A percentile compares a stretch with the other conserved stretches of the same genome.
phyloP scores from a whole-genome alignment of 1,140 invertebrate genomes.

The Amyelois transitella region DNA sequence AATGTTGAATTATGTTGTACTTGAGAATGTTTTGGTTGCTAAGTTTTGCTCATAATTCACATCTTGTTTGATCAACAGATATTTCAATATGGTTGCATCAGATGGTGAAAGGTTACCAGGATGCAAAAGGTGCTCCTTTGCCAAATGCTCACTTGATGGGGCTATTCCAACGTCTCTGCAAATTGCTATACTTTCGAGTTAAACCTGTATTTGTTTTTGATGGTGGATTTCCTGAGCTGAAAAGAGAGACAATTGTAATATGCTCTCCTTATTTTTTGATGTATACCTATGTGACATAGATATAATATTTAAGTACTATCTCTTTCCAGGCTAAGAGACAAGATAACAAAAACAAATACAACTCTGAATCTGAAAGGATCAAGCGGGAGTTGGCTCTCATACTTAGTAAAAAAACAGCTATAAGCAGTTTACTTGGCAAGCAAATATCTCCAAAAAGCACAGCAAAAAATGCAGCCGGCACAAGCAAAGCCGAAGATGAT shows the following conservation, averaged over 20 bases:
- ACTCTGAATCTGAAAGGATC: constrained; percentile 82
- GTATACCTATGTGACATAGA: neutral
- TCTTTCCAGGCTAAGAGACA: constrained; percentile 82
- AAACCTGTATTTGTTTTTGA: constrained; percentile 99
- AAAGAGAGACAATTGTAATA: constrained; percentile 94
- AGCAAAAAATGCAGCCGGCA: constrained; percentile 34
- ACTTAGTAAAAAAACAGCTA: constrained; percentile 76
- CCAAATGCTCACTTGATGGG: constrained; percentile 95
- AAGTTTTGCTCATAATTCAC: neutral
- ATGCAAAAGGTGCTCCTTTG: constrained; percentile 84
- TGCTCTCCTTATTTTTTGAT: neutral
- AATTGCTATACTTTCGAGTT: constrained; percentile 96
- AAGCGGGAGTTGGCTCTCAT: constrained; percentile 81
- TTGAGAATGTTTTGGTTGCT: neutral
- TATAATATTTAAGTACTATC: neutral
- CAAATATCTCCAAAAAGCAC: constrained; percentile 73
- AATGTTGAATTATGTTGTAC: neutral
- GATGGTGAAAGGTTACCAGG: constrained; percentile 95
- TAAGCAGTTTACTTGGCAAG: constrained; percentile 76
- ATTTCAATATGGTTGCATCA: constrained; percentile 99
- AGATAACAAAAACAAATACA: constrained; percentile 83
- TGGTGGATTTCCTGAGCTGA: constrained; percentile 92
- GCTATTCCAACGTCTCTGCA: constrained; percentile 95
- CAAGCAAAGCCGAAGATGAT: constrained; percentile 72
- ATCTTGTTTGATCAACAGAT: constrained; percentile 78